phyloP scores from a whole-genome alignment of 2,888 invertebrate species.

The Lymantria dispar region DNA sequence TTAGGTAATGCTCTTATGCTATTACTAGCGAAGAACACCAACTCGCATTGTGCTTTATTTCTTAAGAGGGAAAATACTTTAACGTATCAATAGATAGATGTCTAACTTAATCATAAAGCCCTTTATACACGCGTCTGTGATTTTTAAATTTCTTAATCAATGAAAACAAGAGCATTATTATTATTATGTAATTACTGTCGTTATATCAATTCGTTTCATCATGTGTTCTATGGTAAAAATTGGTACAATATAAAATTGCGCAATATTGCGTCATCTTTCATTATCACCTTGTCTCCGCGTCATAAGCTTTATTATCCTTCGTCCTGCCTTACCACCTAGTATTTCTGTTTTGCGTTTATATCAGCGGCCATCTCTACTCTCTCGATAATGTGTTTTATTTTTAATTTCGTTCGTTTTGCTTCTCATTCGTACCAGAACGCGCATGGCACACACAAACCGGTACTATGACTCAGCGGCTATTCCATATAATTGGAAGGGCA shows the following conservation, averaged over 20 bases:
- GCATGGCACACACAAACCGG: conserved; percentile 34
- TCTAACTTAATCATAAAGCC: no score
- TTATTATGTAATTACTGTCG: no score
- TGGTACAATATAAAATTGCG: conserved; percentile 20
- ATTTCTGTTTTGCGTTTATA: conserved; percentile 17
- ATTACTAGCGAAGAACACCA: no score
- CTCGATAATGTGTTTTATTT: conserved; percentile 24
- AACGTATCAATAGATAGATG: no score
- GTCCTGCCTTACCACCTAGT: conserved; percentile 20
- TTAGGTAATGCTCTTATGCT: no score
- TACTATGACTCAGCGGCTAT: conserved; percentile 30
- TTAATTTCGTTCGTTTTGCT: conserved; percentile 33
- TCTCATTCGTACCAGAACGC: conserved; percentile 34
- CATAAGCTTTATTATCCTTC: conserved; percentile 27
- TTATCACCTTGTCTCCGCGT: conserved; percentile 16
- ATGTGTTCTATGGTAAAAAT: neutral
- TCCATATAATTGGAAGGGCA: conserved; percentile 23
- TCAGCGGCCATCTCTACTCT: conserved; percentile 30
- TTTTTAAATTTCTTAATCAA: no score
- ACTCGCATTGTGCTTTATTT: no score
- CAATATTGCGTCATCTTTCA: conserved; percentile 30
- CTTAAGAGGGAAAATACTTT: no score
- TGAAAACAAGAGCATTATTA: no score
- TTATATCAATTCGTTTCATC: no score
- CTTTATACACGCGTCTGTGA: no score